Conservation (phyloP, 2,888 invertebrate species). For the Hoplodrina blanda region DNA sequence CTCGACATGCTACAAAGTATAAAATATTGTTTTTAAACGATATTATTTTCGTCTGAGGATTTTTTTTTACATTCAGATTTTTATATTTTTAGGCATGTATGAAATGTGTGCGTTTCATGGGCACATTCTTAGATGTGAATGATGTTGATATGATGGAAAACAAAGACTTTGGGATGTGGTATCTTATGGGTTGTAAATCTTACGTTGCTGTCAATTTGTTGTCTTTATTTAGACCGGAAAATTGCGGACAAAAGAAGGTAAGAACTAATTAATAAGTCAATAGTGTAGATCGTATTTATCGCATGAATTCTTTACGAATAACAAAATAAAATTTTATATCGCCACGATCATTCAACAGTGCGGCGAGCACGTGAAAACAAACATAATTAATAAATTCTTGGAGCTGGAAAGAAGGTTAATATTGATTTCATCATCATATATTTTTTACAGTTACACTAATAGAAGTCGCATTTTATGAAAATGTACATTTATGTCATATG, state of each 20-base stretch:
- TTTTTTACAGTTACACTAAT: too few relatives aligned
- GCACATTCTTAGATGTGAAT: conserved; percentile 12
- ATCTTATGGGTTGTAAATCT: background rate
- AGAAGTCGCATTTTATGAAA: too few relatives aligned
- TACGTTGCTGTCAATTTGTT: background rate
- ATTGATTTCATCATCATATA: too few relatives aligned
- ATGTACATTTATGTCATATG: background rate
- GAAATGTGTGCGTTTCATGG: conserved; percentile 18
- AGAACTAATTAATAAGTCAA: background rate
- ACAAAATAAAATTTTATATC: too few relatives aligned
- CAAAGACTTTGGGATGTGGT: conserved; percentile 18
- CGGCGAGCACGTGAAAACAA: too few relatives aligned
- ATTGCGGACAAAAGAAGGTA: background rate
- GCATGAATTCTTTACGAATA: too few relatives aligned
- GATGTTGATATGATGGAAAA: conserved; percentile 2
- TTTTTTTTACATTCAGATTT: background rate
- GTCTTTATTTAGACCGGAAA: background rate
- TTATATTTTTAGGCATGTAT: conserved; percentile 6
- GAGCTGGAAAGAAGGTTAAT: too few relatives aligned
- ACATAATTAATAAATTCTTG: too few relatives aligned
- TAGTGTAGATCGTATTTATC: background rate
- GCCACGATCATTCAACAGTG: too few relatives aligned
- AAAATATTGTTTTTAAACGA: too few relatives aligned
- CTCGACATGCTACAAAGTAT: too few relatives aligned
- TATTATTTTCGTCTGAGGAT: too few relatives aligned